A percentile compares a stretch with the other conserved stretches of the same genome.
Conservation (phyloP, 2,797 vertebrate species). For the Bryconaethiops microstoma region DNA sequence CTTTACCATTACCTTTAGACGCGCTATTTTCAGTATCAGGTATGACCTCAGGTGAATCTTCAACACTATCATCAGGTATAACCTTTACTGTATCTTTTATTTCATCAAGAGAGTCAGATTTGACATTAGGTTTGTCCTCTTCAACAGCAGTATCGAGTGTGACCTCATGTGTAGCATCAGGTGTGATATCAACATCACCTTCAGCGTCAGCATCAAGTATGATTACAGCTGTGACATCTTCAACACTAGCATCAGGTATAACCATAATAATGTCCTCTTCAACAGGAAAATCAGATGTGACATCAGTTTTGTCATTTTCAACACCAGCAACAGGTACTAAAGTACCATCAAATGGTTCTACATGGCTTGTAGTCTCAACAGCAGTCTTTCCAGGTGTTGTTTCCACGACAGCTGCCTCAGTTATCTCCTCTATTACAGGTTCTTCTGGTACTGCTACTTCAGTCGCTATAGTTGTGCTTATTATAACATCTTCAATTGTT, state of each 20-base stretch:
- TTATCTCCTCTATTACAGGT: neutral
- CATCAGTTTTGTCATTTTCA: slow-evolving; percentile 12
- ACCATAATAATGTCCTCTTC: neutral
- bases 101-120: neutral
- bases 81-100: slow-evolving; percentile 14
- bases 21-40: neutral
- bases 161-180: neutral
- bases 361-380: neutral
- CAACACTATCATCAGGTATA: neutral
- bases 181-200: neutral
- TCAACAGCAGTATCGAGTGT: neutral
- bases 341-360: neutral
- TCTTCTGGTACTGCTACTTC: neutral
- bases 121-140: slow-evolving; percentile 2
- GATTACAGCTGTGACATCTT: neutral
- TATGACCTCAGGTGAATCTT: neutral
- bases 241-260: neutral
- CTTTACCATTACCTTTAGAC: neutral
- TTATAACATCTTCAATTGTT: neutral
- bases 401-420: neutral
- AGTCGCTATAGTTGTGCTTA: slow-evolving; percentile 11
- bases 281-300: slow-evolving; percentile 11
- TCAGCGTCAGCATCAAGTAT: neutral
- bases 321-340: neutral
- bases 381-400: neutral